Base-by-base conservation (phyloP, 1,140 invertebrate genomes). In the Helicoverpa armigera region DNA sequence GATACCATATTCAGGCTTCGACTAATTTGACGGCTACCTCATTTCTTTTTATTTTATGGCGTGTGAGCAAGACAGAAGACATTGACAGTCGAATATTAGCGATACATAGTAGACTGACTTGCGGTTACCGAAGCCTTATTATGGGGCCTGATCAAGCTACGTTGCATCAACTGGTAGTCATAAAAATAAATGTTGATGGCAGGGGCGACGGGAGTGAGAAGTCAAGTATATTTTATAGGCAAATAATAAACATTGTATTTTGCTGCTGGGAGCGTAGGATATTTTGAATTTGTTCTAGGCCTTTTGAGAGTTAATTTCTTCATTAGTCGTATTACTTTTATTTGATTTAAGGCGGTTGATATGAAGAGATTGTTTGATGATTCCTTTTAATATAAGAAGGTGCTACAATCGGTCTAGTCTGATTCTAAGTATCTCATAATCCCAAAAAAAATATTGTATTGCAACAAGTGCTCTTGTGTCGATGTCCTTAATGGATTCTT, bases 71-170 rank as follows among this genome's bases (percentile, higher is more conserved):
- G 75, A 77, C 50, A 31, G 35, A 31, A n/a, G 51, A 56, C 67
- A 54, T 77, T 58, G 53, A 53, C 54, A 76, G 61, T 67, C n/a
- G 18, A 67, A 77, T 77, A 77, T 77, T 77, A 50, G 75, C 75
- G 75, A 58, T 23, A 23, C 23, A 23, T 56, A 67, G 31, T 63
- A 75, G 35, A 13, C 18, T 18, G 13, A 29, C 61, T 84, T 90
- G 90, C 80, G 91, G 91, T 91, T 83, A 88, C 69, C 69, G 91
- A 92, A 91, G 88, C 91, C 89, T 83, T 85, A 87, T 83, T 82
- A 80, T 83, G 80, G 54, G 76, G 74, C 69, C 60, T 75, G 54
- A 61, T 50, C n/a, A 58, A 29, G 56, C n/a, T 53, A 65, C 29
- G 50, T 75, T 67, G 67, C 73, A 58, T 56, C 53, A 43, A 61